These are phyloP conservation scores for Elanus axillaris DNA, from an alignment of 2,113 vertebrate species.

Conservation along the genomic window DNA sequence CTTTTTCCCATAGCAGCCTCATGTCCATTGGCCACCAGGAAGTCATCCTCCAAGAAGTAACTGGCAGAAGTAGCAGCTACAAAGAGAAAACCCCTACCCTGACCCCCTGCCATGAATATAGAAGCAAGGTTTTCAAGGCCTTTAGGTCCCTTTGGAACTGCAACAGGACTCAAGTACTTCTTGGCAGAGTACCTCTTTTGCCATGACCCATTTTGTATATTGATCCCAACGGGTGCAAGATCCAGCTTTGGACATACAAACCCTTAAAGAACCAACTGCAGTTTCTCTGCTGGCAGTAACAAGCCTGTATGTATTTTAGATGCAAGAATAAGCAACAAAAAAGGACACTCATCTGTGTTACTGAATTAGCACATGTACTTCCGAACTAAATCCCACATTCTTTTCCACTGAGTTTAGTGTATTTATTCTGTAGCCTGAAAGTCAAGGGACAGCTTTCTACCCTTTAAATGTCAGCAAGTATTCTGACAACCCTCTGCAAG, in stretches of 20 bases:
- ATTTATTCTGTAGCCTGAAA: neutral
- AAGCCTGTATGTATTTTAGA: neutral
- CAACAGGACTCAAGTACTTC: neutral
- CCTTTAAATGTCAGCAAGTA: neutral
- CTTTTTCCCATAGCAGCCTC: neutral
- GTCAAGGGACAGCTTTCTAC: neutral
- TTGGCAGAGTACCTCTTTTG: neutral
- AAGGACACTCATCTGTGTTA: rapidly evolving
- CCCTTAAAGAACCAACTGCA: neutral
- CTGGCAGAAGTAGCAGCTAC: neutral
- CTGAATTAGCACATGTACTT: neutral
- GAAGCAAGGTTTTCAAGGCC: neutral
- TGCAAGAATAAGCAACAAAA: neutral
- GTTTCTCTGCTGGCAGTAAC: neutral
- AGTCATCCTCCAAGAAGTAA: neutral
- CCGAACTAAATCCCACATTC: neutral
- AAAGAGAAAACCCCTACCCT: neutral
- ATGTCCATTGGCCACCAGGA: rapidly evolving
- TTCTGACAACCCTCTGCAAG: rapidly evolving
- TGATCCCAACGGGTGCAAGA: neutral
- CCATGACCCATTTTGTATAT: neutral
- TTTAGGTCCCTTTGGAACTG: neutral
- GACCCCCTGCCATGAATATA: rapidly evolving
- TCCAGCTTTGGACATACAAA: neutral
- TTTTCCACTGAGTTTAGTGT: neutral